Percentiles rank a stretch among this genome's conserved stretches.
These are phyloP conservation scores for Andrena praecox DNA, from an alignment of 2,888 invertebrate genomes.

Conservation along the genomic window DNA sequence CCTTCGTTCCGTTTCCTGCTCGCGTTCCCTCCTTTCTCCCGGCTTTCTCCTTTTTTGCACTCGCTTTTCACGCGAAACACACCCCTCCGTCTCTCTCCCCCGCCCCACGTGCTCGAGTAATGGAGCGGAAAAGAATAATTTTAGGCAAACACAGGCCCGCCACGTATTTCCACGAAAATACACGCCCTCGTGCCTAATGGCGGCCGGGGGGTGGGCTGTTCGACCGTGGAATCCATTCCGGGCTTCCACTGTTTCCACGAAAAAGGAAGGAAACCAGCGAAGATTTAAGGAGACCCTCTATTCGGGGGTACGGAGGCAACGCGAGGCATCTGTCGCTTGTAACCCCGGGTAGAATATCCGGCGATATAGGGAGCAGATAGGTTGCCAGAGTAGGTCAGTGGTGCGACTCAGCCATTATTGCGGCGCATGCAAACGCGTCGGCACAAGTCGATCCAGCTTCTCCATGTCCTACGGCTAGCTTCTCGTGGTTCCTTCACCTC, in stretches of 20 bases:
- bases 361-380: background rate
- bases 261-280: background rate
- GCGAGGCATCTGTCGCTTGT: background rate
- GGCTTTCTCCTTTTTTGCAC: background rate
- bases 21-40: background rate
- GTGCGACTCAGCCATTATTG: slow-evolving; percentile 24
- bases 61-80: slow-evolving; percentile 4
- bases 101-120: slow-evolving; percentile 35
- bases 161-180: slow-evolving; percentile 11
- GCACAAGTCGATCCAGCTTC: slow-evolving; percentile 24
- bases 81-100: background rate
- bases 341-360: background rate
- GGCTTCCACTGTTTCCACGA: background rate
- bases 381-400: slow-evolving; percentile 8
- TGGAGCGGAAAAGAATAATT: slow-evolving; percentile 67
- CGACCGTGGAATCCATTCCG: background rate
- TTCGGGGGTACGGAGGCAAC: background rate
- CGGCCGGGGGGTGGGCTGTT: background rate
- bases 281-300: background rate
- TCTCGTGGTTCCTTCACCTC: slow-evolving; percentile 34
- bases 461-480: slow-evolving; percentile 25
- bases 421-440: slow-evolving; percentile 12
- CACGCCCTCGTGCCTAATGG: slow-evolving; percentile 1
- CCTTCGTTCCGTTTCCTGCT: slow-evolving; percentile 20
- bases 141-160: slow-evolving; percentile 29